phyloP scores from a whole-genome alignment of 1,140 invertebrate species.

The Danaus plexippus region DNA sequence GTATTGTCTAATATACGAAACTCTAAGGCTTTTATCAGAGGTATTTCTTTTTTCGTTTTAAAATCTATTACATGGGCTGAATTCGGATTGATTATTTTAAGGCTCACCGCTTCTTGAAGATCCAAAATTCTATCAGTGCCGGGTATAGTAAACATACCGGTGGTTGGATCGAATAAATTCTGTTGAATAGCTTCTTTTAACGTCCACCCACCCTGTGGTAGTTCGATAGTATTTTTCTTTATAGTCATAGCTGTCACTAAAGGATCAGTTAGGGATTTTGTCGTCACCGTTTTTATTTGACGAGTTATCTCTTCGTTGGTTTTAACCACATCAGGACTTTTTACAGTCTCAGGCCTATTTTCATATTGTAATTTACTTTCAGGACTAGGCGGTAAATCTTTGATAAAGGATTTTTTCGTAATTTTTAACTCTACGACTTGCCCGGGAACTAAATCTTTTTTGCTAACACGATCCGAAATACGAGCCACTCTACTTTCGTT shows the following conservation, averaged over 20 bases:
- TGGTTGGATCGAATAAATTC: constrained; percentile 84
- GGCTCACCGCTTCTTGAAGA: constrained; percentile 88
- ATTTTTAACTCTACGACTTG: constrained; percentile 70
- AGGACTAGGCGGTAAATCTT: constrained; percentile 59
- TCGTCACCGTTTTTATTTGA: constrained; percentile 46
- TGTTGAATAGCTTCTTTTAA: constrained; percentile 83
- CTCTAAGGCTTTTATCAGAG: constrained; percentile 82
- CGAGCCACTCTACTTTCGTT: constrained; percentile 60
- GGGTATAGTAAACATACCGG: constrained; percentile 89
- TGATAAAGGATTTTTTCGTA: constrained; percentile 70
- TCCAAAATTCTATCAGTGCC: constrained; percentile 87
- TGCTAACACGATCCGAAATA: constrained; percentile 53
- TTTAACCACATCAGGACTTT: constrained; percentile 54
- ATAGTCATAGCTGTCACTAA: constrained; percentile 56
- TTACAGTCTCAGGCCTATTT: constrained; percentile 65
- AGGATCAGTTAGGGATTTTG: constrained; percentile 64
- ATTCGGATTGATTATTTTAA: constrained; percentile 87
- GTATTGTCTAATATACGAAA: constrained; percentile 83
- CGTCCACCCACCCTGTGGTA: constrained; percentile 88
- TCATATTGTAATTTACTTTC: constrained; percentile 59
- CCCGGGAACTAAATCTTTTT: constrained; percentile 59
- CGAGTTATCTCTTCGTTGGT: constrained; percentile 37
- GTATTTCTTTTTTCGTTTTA: constrained; percentile 78
- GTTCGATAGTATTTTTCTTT: constrained; percentile 76
- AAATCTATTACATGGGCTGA: constrained; percentile 86